Base-by-base conservation (phyloP, 2,797 vertebrate genomes). In the Enteromius unitaeniatus region DNA sequence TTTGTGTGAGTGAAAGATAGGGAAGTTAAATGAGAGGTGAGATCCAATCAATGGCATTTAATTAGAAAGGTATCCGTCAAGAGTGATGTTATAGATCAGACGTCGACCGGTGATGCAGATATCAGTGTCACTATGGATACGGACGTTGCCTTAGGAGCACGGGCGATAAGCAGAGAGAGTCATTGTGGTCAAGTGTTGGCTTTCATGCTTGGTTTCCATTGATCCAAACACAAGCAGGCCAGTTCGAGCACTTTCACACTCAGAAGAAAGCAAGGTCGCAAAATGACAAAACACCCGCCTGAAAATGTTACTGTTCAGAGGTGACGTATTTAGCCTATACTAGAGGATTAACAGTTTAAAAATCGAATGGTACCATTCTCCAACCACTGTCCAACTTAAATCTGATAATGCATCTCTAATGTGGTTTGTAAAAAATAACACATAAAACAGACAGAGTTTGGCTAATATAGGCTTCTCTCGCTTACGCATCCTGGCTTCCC, bases 41-140 rank as follows among this genome's bases (percentile, higher is more conserved):
- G 23, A 31, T 87, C 83, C 73, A 90, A 91, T 92, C 91, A 85
- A 88, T 92, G 86, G 23, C 51, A 86, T 91, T 90, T 93, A 89
- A 94, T 94, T 93, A 90, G 89, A 90, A 67, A 89, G 89, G 90
- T 91, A 90, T 88, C 82, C 86, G 78, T 79, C 83, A 67, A 53
- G 80, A 88, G 89, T 87, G 90, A 91, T 87, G 82, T 86, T 84
- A 67, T 79, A 89, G 88, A 91, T 91, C 87, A 89, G 65, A 17
- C 17, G 80, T 83, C 84, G 47, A 69, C 80, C 88, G 81, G 42
- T 26, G 14, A 60, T 60, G 73, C 62, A 74, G 76, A 86, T 84
- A 79, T 70, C 55, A 85, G 31, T 73, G 74, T 86, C 83, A 51
- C 53, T 79, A 84, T 83, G 84, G 74, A 89, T 89, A 92, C 91